Conservation (phyloP, 2,113 vertebrate species). For the Sebastes schlegelii region DNA sequence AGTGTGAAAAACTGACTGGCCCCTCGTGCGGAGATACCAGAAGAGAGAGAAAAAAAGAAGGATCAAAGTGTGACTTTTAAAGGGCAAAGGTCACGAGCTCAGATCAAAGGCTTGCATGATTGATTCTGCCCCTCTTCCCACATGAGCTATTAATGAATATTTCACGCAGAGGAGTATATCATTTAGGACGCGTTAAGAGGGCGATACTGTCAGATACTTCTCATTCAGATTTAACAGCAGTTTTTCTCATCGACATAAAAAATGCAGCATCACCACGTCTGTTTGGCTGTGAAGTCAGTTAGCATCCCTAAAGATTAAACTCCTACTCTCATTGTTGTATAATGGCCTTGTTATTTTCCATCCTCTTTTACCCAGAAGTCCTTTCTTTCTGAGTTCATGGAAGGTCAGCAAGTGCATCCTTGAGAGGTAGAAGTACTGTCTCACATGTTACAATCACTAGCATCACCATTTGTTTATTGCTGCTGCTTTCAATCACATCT, state of each 20-base stretch:
- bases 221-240: conserved; percentile 1
- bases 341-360: conserved; percentile 27
- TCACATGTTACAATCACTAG: not conserved
- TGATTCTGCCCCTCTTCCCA: conserved; percentile 44
- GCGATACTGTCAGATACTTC: conserved; percentile 7
- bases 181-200: conserved; percentile 29
- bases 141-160: conserved; percentile 55
- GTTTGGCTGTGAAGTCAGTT: conserved; percentile 15
- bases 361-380: conserved; percentile 28
- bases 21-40: not conserved
- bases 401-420: conserved; percentile 38
- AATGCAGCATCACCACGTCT: conserved; percentile 17
- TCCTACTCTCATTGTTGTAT: conserved; percentile 11
- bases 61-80: conserved; percentile 70
- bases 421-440: conserved; percentile 15
- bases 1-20: not conserved
- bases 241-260: not conserved
- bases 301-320: not conserved
- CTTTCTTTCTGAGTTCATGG: conserved; percentile 27
- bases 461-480: not conserved
- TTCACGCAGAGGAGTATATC: conserved; percentile 12
- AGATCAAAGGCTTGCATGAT: conserved; percentile 56
- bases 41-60: not conserved
- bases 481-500: conserved; percentile 21
- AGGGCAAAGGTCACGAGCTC: conserved; percentile 67